Conservation (phyloP, 2,113 vertebrate species). For the Eptesicus fuscus region DNA sequence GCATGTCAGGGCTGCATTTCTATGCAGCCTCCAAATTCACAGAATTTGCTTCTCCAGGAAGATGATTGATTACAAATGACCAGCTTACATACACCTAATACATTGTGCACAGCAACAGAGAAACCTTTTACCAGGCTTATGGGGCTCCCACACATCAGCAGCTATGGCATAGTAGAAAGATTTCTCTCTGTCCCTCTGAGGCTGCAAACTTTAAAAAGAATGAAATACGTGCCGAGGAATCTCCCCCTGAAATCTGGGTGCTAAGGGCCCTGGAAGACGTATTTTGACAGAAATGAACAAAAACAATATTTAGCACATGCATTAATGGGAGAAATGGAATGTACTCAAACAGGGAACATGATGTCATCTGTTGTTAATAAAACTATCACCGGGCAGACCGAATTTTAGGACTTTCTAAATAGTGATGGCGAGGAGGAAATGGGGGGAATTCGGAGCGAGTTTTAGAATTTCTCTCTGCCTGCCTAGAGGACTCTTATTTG, state of each 20-base stretch:
- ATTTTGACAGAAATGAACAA: conserved; percentile 22
- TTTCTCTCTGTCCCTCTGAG: background rate
- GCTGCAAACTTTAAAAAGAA: background rate
- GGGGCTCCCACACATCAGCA: background rate
- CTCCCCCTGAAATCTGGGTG: background rate
- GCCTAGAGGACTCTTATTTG: background rate
- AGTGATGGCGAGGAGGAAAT: background rate
- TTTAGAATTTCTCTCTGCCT: background rate
- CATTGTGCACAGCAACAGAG: background rate
- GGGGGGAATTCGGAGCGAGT: background rate
- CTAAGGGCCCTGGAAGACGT: background rate
- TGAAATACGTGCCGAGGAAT: background rate
- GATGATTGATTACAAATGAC: background rate
- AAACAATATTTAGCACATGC: background rate
- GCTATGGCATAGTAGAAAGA: background rate
- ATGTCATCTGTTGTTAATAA: conserved; percentile 40
- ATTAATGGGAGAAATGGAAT: background rate
- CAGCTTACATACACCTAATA: background rate
- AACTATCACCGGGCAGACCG: background rate
- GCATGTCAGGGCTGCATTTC: background rate
- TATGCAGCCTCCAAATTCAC: background rate
- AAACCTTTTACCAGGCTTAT: background rate
- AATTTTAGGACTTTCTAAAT: conserved; percentile 4
- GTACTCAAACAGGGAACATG: background rate
- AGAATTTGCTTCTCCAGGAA: background rate